Base-by-base conservation (phyloP, 2,888 invertebrate genomes). In the Crossocerus cetratus region DNA sequence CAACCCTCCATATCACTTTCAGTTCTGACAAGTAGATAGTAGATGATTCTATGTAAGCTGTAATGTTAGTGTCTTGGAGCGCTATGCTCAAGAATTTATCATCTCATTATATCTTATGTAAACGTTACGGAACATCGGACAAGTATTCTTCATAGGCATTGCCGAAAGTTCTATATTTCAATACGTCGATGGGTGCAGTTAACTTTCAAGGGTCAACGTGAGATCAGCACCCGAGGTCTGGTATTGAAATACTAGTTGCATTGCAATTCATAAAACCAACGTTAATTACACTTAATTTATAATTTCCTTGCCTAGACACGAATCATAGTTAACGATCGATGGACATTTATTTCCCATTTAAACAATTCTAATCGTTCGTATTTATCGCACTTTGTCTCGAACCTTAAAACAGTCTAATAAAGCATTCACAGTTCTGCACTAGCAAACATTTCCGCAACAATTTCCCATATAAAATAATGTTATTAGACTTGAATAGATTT, bases 381-480 rank as follows among this genome's bases (percentile, higher is more conserved):
- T 61, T 56, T 53, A 54, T 62, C 62, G 44, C 63, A 49, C 54
- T n/a, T 69, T 57, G 13, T 18, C 55, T 56, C 53, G 68, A 58
- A 57, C 23, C 49, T 75, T 56, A 32, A 74, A 77, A 69, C 64
- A 64, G 56, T 72, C 64, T 77, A 75, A 56, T 55, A 62, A 81
- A 79, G 67, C 71, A 79, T 74, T 80, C 68, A 56, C 58, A 65
- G 21, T 66, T 74, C 54, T 67, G 71, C 72, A 65, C 32, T 75
- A 68, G 66, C 65, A 61, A 76, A 78, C 74, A 75, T 58, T 67
- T 75, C 60, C 64, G 57, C 72, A 78, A 81, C 71, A 80, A 78
- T 75, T 78, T 57, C 69, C 54, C 78, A 77, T 83, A 86, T 79
- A 86, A 85, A 84, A 84, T 84, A 85, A 84, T 83, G 76, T 80